Base-by-base conservation (phyloP, 2,113 vertebrate genomes). In the Henicopernis longicauda region DNA sequence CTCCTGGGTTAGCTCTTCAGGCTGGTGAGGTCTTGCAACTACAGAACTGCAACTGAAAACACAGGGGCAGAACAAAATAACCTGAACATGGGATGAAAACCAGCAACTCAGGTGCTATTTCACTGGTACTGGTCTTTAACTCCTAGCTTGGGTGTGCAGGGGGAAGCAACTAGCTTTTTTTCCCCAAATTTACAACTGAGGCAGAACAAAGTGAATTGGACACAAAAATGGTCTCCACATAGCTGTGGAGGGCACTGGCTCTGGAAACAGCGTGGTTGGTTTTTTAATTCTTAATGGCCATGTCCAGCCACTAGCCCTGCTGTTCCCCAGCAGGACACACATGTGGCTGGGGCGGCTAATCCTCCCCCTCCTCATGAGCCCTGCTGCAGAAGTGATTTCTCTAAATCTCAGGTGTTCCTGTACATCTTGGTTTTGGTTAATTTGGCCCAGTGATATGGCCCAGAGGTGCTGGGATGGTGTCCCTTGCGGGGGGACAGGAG, bases 191-290 rank as follows among this genome's bases (percentile, higher is more conserved):
- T 29, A 55, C 29, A 82, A 36, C 13, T 29, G 65, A 63, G 57
- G 29, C 57, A 90, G 29, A 45, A 82, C 26, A 50, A 79, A 86
- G 44, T 16, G n/a, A 78, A 19, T 12, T 11, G n/a, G 26, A 32
- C n/a, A 54, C 27, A 66, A 3, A 45, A 32, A 44, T 34, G 16
- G 21, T 52, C 66, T 63, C 44, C 52, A 34, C 0, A 0, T 31
- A 23, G 58, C 76, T 29, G 7, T 40, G 45, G 49, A 62, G 40
- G 13, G 23, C 18, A 2, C 6, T 29, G 27, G 52, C 62, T 83
- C 79, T 85, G 50, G 34, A 59, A 89, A 77, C 27, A 81, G 77
- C 15, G 4, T 6, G 11, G 40, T 7, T 80, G 11, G 0, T 38
- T 67, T 54, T 82, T 32, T 42, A 25, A 32, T 79, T 67, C 62